Base-by-base conservation (phyloP, 2,797 vertebrate genomes). In the Coregonus suidteri region DNA sequence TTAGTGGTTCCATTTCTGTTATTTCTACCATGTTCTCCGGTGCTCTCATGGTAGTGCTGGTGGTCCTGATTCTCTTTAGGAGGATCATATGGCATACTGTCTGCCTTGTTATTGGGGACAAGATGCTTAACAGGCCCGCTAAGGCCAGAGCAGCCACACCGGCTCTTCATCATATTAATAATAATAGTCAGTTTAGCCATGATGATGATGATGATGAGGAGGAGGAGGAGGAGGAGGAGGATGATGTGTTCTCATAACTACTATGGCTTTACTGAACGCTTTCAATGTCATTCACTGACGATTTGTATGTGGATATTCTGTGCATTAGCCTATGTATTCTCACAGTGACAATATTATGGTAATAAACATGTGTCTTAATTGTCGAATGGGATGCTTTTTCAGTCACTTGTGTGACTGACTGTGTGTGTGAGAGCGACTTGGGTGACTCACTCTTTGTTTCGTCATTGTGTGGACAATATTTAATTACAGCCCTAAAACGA, bases 51-150 rank as follows among this genome's bases (percentile, higher is more conserved):
- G 79, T 91, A 83, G 84, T 95, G 64, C 79, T 97, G 75, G 84
- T 95, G 59, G 20, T 93, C 67, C 90, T 96, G 75, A 85, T 96
- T 82, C 72, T 96, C 70, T 91, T 89, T 0, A 91, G 94, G 54
- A 92, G 95, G 82, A 11, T 96, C 72, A 75, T 96, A 71, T 96
- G 95, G 95, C 92, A 94, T 80, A 93, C 91, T 67, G 85, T 96
- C 1, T 93, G 92, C 35, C 68, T 90, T 83, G 86, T 93, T 59
- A 81, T 96, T 34, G 93, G 95, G 75, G 80, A 92, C 18, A 94
- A 92, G 79, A 53, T 93, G 82, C 88, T 94, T 30, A 90, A 11
- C 77, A 91, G 78, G 68, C 91, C 74, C 82, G 90, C 85, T 16
- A 78, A 54, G 37, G 77, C 71, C 52, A 87, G 31, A 77, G 35